phyloP scores from a whole-genome alignment of 2,888 invertebrate genomes.

The Malthinus flaveolus region DNA sequence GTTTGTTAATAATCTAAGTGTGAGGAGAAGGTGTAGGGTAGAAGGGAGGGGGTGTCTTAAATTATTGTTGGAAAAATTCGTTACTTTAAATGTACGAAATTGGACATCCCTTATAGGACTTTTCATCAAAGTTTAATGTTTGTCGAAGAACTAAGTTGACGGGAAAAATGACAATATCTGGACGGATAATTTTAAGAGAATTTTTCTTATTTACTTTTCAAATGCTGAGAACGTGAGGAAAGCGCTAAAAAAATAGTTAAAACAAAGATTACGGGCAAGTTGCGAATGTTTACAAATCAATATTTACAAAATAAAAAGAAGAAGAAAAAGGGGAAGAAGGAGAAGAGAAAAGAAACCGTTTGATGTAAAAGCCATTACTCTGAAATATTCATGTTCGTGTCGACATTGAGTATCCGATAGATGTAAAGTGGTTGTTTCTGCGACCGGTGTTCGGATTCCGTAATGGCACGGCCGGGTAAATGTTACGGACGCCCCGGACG shows the following conservation, averaged over 20 bases:
- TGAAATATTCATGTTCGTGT: slow-evolving; percentile 52
- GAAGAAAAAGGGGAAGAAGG: slow-evolving; percentile 16
- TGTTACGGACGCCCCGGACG: slow-evolving; percentile 30
- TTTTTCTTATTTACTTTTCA: slow-evolving; percentile 21
- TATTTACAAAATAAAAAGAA: slow-evolving; percentile 42
- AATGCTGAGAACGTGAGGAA: slow-evolving; percentile 25
- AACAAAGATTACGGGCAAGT: slow-evolving; percentile 33
- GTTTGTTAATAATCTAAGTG: no score
- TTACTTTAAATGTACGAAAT: no score
- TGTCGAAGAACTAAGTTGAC: no score
- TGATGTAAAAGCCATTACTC: slow-evolving; percentile 43
- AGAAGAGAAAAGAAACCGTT: slow-evolving; percentile 34
- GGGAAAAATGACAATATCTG: no score
- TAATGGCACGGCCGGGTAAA: slow-evolving; percentile 39
- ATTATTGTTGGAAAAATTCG: no score
- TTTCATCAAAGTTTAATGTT: no score
- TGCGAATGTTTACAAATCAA: slow-evolving; percentile 42
- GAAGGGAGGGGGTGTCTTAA: no score
- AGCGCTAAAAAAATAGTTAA: slow-evolving; percentile 27
- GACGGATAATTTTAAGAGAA: no score
- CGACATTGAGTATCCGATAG: slow-evolving; percentile 45
- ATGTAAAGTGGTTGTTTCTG: slow-evolving; percentile 47
- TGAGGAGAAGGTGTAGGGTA: no score
- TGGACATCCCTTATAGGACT: no score
- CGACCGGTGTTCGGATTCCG: slow-evolving; percentile 37